Base-by-base conservation (phyloP, 2,888 invertebrate genomes). In the Hoplodrina ambigua region DNA sequence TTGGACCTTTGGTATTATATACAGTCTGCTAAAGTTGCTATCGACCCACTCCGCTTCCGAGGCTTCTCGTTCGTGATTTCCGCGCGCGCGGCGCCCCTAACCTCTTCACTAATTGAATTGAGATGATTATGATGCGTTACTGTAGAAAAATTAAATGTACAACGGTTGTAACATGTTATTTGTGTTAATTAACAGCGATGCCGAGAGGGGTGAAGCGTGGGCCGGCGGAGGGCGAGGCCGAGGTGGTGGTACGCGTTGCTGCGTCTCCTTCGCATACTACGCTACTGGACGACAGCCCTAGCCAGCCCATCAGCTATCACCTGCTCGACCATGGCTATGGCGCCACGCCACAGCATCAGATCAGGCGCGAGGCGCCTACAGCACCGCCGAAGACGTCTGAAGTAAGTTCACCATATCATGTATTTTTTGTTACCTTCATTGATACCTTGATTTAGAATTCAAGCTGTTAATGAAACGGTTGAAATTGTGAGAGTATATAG, bases 261-360 rank as follows among this genome's bases (percentile, higher is more conserved):
- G 94, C 92, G 92, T 96, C 95, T 90, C 94, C 97, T 88, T 95
- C 96, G 93, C 95, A 93, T 83, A 95, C 94, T 90, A 96, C 95
- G 82, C 92, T 95, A 82, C 87, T 95, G 86, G 94, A 94, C 67
- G 95, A 95, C 88, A 96, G 96, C 91, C 96, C 96, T 81, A 92
- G 94, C 88, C 96, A 96, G 90, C 93, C 96, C 85, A 94, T 96
- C 87, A 97, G 97, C 94, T 97, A 97, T 83, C 98, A 98, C 94
- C 96, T 98, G 86, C 96, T 98, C 86, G 98, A 98, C 93, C 98
- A 98, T 91, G 98, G 98, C 85, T 98, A 98, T 95, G 98, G 98
- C 83, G 98, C 97, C 87, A 98, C 98, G 81, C 97, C 98, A 76
- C 97, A 97, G 89, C 97, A 97, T 86, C 97, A 97, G 92, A 96